Base-by-base conservation (phyloP, 2,113 vertebrate species). In the Tiliqua scincoides region DNA sequence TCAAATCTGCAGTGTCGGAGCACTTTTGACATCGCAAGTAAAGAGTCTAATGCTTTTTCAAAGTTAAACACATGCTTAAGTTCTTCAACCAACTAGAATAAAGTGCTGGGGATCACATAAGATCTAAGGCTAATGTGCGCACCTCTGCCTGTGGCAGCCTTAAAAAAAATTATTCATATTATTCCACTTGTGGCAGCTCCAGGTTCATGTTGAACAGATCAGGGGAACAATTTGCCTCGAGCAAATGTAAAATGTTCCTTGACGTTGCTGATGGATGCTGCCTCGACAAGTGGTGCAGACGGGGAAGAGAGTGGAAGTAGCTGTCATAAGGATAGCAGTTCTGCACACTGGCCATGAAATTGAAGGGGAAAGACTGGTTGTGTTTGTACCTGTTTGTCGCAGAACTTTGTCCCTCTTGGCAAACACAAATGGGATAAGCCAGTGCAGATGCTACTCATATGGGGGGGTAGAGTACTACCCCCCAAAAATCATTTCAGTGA, bases 271-370 rank as follows among this genome's bases (percentile, higher is more conserved):
- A 48, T 48, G 43, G 43, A 48, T 48, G 8, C 43, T 5, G 43
- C 43, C 43, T 48, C 43, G 43, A 70, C n/a, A 70, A 70, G 65
- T n/a, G 17, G 18, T 32, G 73, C 40, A 89, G 35, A 85, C 85
- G 76, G 90, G 89, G 37, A 57, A 57, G 71, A 77, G 82, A 90
- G 62, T 25, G 74, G 67, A 81, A 86, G 87, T 71, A 48, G 62
- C 85, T 70, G 11, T 86, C 79, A 25, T 90, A 37, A 71, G 35
- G 54, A 57, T 6, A 71, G 70, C 70, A 37, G 35, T 20, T 35
- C 6, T 21, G 35, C 20, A 18, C 1, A 7, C 37, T 40, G 35
- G 70, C 70, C 32, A 37, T 21, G 30, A 35, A 70, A 70, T n/a
- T 32, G 67, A 70, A 52, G 40, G 18, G 20, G 43, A 82, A 20